Evolutionary conservation across 2,797 vertebrate species (phyloP).

Genomic region (Ibycter americanus): DNA sequence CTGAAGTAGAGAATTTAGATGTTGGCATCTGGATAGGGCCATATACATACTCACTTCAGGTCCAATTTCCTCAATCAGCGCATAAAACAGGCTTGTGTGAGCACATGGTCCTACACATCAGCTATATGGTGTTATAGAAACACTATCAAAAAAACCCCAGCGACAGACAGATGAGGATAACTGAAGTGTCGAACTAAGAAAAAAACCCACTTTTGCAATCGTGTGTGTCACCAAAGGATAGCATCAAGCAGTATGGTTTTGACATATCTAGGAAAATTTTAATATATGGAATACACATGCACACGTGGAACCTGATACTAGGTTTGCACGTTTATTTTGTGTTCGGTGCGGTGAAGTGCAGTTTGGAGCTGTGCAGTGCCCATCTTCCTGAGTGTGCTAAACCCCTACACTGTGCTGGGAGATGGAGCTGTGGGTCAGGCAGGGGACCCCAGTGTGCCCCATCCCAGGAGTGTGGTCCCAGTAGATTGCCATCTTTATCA

Average conservation of each 20-base stretch:
- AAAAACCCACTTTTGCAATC: background rate
- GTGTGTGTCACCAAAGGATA: background rate
- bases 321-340: background rate
- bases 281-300: background rate
- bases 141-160: background rate
- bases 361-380: background rate
- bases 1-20: background rate
- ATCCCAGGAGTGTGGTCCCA: background rate
- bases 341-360: background rate
- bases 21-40: background rate
- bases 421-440: background rate
- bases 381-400: fast-evolving
- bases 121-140: background rate
- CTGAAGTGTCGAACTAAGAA: background rate
- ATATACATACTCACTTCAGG: background rate
- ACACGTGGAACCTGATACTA: background rate
- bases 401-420: background rate
- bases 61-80: background rate
- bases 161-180: background rate
- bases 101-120: background rate
- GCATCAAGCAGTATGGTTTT: background rate
- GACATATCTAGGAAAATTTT: background rate
- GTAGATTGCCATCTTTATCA: background rate
- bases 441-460: background rate
- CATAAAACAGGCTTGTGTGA: background rate